Evolutionary conservation across 2,797 vertebrate genomes (phyloP).

Genomic region (Phoxinus dragarum): DNA sequence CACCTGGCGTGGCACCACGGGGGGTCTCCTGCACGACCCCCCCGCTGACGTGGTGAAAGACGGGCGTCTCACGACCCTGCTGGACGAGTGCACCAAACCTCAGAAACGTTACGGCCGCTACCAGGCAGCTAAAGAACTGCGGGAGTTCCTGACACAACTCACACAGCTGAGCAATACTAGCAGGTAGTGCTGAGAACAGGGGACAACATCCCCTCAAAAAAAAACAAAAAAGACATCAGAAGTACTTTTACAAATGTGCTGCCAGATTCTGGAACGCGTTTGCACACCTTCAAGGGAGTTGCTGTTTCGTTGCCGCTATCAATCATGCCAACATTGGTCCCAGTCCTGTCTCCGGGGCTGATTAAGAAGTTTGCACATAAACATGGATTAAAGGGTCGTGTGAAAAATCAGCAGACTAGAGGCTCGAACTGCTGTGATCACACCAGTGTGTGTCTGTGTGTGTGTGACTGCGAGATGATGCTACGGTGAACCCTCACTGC

Average conservation of each 20-base stretch:
- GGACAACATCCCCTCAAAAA: not conserved
- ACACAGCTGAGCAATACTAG: slow-evolving; percentile 57
- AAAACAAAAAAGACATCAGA: not conserved
- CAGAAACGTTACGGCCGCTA: slow-evolving; percentile 93
- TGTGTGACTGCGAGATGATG: slow-evolving; percentile 30
- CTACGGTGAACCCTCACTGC: slow-evolving; percentile 21
- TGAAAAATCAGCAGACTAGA: slow-evolving; percentile 39
- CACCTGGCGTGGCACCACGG: slow-evolving; percentile 95
- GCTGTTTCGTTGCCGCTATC: slow-evolving; percentile 17
- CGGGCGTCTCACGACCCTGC: slow-evolving; percentile 88
- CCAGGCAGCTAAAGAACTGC: slow-evolving; percentile 93
- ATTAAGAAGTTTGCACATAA: slow-evolving; percentile 58
- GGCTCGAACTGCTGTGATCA: slow-evolving; percentile 18
- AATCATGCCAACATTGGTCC: slow-evolving; percentile 42
- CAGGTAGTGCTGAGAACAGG: slow-evolving; percentile 58
- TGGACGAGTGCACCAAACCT: slow-evolving; percentile 97
- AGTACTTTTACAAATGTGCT: slow-evolving; percentile 9
- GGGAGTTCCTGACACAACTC: slow-evolving; percentile 92
- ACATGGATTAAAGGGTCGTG: slow-evolving; percentile 40
- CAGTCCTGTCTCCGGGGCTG: slow-evolving; percentile 29
- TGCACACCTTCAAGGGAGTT: slow-evolving; percentile 3
- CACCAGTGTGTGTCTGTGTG: not conserved
- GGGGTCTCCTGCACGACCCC: slow-evolving; percentile 95
- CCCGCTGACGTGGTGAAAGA: slow-evolving; percentile 92
- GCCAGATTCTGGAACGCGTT: not conserved